Conservation (phyloP, 2,113 vertebrate genomes). For the Scolopax mira region DNA sequence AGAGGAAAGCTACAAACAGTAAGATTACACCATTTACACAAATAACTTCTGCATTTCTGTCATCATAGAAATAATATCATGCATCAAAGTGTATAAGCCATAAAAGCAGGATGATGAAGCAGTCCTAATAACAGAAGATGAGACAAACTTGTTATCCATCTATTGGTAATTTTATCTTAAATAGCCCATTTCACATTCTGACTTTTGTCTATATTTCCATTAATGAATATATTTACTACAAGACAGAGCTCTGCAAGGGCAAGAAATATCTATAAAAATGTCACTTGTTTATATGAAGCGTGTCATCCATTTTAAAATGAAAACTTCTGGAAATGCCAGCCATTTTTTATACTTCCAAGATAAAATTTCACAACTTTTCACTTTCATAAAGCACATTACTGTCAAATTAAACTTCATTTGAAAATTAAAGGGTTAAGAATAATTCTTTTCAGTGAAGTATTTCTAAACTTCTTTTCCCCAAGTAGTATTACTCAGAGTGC, state of each 20-base stretch:
- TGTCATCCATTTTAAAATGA: background rate
- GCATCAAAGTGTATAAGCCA: background rate
- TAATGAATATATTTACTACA: background rate
- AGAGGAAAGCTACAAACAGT: background rate
- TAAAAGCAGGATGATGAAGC: background rate
- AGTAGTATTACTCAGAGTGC: background rate
- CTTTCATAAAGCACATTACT: background rate
- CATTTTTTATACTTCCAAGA: background rate
- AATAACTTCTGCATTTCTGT: slow-evolving; percentile 13
- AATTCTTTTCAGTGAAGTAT: background rate
- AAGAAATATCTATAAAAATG: background rate
- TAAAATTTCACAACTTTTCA: background rate
- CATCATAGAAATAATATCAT: background rate
- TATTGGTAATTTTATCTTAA: background rate
- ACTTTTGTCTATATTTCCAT: background rate
- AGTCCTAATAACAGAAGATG: background rate
- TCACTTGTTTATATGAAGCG: background rate
- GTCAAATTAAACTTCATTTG: background rate
- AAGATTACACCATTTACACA: slow-evolving; percentile 35
- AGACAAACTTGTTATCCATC: background rate
- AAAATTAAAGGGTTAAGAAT: background rate
- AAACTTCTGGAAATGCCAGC: background rate
- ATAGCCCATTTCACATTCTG: background rate
- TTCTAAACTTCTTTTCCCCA: background rate
- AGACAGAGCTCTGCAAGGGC: background rate